Evolutionary conservation across 2,113 vertebrate genomes (phyloP).

Genomic region (Halcyon senegalensis): DNA sequence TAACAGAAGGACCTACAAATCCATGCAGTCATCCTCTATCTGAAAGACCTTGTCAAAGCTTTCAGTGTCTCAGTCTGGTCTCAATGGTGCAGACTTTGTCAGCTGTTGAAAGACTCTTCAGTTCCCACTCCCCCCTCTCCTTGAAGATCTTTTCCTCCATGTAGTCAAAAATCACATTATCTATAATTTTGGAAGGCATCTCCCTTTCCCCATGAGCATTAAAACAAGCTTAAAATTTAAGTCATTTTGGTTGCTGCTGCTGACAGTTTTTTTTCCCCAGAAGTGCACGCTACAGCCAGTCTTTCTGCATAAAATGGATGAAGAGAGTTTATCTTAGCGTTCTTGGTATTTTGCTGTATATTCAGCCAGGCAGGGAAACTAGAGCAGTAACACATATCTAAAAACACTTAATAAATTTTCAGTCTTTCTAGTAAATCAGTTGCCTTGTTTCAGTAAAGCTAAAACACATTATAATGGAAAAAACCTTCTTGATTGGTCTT

Average conservation of each 20-base stretch:
- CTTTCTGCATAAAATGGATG: background rate
- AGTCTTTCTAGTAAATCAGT: background rate
- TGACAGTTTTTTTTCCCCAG: background rate
- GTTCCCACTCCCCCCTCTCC: accelerated
- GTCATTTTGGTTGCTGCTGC: background rate
- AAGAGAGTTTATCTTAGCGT: background rate
- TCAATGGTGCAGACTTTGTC: background rate
- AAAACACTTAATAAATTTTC: background rate
- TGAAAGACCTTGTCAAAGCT: background rate
- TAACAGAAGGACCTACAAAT: background rate
- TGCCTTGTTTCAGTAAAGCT: background rate
- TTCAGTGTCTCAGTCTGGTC: background rate
- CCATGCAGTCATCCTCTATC: background rate
- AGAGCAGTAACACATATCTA: background rate
- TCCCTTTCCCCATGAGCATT: background rate
- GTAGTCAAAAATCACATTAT: background rate
- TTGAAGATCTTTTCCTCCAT: background rate
- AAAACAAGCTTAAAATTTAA: background rate
- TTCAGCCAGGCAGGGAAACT: background rate
- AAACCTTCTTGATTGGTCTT: background rate
- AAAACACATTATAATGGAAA: background rate
- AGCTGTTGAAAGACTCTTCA: background rate
- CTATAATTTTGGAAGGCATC: background rate
- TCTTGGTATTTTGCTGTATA: background rate
- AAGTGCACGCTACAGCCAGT: background rate